Evolutionary conservation across 2,888 invertebrate species (phyloP), one percentile per base, ranked within the genome.

Genomic region (Lepidochitona cinerea): DNA sequence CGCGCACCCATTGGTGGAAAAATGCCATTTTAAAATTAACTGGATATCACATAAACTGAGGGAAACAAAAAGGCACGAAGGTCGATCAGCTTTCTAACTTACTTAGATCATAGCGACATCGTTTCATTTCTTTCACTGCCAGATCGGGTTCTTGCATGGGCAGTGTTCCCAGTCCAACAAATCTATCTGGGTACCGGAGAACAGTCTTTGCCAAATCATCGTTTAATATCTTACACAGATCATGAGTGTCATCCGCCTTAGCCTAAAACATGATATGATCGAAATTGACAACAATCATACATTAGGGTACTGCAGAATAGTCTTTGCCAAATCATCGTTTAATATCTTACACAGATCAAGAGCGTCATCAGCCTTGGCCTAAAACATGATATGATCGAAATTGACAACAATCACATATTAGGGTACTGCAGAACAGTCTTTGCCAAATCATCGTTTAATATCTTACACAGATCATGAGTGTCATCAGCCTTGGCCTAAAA

Each of bases 311-410:
- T 88, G 85, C 26, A 81, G 81, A 37, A 92, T 91, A n/a, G 91
- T 90, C 5, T 85, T 83, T 9, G 92, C 91, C 33, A 93, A 78
- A 82, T 93, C 91, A 80, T 93, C 91, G 81, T 93, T 93, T 32
- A 93, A 79, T 33, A 92, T 84, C 67, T 90, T 88, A 75, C 90
- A 88, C 0, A 93, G 84, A 75, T 92, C 91, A 26, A 92, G 84
- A 0, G 92, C 91, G 80, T 93, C 91, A 54, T 90, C 90, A 2
- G 92, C 89, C 83, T 92, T 92, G 0, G 93, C 93, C 92, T 92
- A 77, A 32, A 76, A 41, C n/a, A n/a, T n/a, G n/a, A n/a, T n/a
- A n/a, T n/a, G n/a, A n/a, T n/a, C n/a, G n/a, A n/a, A n/a, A n/a
- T n/a, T n/a, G n/a, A n/a, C n/a, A n/a, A n/a, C n/a, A n/a, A n/a